phyloP scores from a whole-genome alignment of 2,797 vertebrate genomes.

The Enteromius trimaculatus region DNA sequence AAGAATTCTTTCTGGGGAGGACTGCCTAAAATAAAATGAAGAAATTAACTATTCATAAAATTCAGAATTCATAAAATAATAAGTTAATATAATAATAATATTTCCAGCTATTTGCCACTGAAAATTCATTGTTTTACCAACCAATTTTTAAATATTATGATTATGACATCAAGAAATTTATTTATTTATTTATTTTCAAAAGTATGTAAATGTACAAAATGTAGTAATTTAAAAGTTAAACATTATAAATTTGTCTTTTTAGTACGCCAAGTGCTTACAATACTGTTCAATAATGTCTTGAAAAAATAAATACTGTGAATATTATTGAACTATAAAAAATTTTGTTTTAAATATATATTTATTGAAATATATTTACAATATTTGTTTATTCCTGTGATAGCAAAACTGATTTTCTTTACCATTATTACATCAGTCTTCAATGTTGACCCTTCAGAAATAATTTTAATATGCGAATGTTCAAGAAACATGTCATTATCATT shows the following conservation, averaged over 20 bases:
- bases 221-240: no score
- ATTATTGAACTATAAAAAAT: neutral
- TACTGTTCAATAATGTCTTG: neutral
- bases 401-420: neutral
- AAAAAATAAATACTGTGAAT: no score
- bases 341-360: no score
- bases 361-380: neutral
- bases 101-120: neutral
- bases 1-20: neutral
- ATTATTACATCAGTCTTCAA: neutral
- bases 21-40: slow-evolving; percentile 6
- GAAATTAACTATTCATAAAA: neutral
- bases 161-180: neutral
- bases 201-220: no score
- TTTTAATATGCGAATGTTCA: neutral
- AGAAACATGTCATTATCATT: neutral
- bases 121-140: neutral
- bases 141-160: neutral
- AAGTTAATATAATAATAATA: neutral
- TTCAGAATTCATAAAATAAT: neutral
- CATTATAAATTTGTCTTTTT: neutral
- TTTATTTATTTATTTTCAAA: no score
- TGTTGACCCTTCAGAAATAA: neutral
- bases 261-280: neutral
- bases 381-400: neutral